Evolutionary conservation across 2,888 invertebrate species (phyloP), one percentile per base, ranked within the genome.

Genomic region (Bombyx huttoni): DNA sequence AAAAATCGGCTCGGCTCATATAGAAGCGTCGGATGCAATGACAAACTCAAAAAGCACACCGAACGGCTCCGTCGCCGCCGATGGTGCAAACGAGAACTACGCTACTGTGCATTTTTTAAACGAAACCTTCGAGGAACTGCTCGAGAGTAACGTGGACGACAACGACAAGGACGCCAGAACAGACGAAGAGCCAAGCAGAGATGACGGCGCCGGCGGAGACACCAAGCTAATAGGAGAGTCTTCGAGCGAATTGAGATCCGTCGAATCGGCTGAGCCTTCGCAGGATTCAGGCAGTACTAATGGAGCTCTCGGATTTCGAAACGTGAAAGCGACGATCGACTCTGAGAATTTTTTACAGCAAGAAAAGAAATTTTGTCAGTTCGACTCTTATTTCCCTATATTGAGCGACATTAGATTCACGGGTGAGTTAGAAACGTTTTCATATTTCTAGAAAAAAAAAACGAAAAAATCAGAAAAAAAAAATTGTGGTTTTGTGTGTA

Each of bases 391-490:
- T 61, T 64, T 83, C 48, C 86, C 86, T 5, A 56, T 86, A 48
- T 65, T 88, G 54, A 81, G 75, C 69, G 88, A 87, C 65, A 87
- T 88, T 34, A 75, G 85, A 70, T 88, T 88, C 63, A 84, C 87
- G 56, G 88, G 88, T 87, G 53, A 74, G 81, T 71, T 3, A 24
- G 24, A 24, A 24, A 24, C 1, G 24, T 24, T 24, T 3, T 3
- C 1, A 24, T 24, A 3, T 24, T 24, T 24, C 5, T 24, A 24
- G 5, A 24, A 24, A 24, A 24, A 24, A 24, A 24, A 24, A 24
- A 3, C 3, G 24, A 5, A 3, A 2, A 0, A 1, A 24, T 24
- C 24, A 24, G 24, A 3, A 24, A 24, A 24, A 24, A 3, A 24
- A 3, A n/a, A n/a, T n/a, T n/a, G n/a, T n/a, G n/a, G n/a, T n/a